phyloP scores from a whole-genome alignment of 2,888 invertebrate species.

The Rhaphigaster nebulosa region DNA sequence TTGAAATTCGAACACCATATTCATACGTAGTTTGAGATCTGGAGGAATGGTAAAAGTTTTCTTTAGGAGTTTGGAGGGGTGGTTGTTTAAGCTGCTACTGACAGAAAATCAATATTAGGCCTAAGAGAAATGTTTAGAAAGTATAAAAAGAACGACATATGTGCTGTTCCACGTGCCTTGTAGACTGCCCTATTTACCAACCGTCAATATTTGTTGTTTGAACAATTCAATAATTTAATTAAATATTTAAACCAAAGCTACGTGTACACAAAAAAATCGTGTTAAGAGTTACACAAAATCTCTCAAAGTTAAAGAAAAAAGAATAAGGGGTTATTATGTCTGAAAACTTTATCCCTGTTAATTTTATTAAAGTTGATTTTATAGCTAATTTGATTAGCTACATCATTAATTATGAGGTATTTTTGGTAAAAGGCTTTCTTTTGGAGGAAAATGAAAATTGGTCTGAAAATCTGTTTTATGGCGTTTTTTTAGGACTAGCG shows the following conservation, averaged over 20 bases:
- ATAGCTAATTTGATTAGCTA: too few species aligned
- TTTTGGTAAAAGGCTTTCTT: too few species aligned
- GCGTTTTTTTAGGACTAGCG: too few species aligned
- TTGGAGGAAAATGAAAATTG: too few species aligned
- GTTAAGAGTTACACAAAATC: background rate
- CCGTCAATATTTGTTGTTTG: background rate
- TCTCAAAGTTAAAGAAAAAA: too few species aligned
- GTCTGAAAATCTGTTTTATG: too few species aligned
- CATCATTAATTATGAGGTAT: too few species aligned
- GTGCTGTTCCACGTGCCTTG: background rate
- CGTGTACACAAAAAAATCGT: background rate
- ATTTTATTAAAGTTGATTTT: too few species aligned
- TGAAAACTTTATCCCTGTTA: too few species aligned
- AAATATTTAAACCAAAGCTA: background rate
- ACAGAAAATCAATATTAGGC: conserved; percentile 38
- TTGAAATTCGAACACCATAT: background rate
- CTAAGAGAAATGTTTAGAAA: conserved; percentile 42
- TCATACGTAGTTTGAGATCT: background rate
- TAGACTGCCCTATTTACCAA: background rate
- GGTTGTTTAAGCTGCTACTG: conserved; percentile 27
- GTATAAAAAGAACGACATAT: conserved; percentile 28
- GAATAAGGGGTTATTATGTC: too few species aligned
- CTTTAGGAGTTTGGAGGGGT: background rate
- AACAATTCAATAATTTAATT: background rate
- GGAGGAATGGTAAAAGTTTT: conserved; percentile 11